phyloP scores from a whole-genome alignment of 2,888 invertebrate species.

The Oxyteleia sp. region DNA sequence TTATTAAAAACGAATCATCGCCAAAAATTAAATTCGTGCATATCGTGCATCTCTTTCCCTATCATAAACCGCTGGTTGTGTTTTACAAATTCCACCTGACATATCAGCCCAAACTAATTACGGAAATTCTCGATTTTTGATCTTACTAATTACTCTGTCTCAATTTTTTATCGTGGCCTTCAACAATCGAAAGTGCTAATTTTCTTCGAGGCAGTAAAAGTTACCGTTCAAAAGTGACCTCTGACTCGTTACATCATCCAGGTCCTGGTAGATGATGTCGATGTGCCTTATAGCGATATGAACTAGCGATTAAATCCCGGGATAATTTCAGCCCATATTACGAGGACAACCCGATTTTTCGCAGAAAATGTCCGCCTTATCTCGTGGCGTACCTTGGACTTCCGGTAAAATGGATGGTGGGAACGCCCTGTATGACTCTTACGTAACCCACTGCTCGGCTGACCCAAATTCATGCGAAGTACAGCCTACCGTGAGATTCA shows the following conservation, averaged over 20 bases:
- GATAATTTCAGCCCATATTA: conserved; percentile 18
- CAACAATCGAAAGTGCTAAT: too few relatives aligned
- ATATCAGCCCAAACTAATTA: too few relatives aligned
- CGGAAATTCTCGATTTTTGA: too few relatives aligned
- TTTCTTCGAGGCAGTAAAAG: too few relatives aligned
- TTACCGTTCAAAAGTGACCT: conserved; percentile 43
- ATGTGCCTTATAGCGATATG: too few relatives aligned
- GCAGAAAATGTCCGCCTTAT: conserved; percentile 21
- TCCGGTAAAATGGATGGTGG: conserved; percentile 82
- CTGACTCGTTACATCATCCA: conserved; percentile 51
- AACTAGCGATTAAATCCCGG: conserved; percentile 38
- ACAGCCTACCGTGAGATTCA: conserved; percentile 86
- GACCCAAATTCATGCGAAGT: conserved; percentile 85
- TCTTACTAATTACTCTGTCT: too few relatives aligned
- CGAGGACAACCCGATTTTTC: conserved; percentile 41
- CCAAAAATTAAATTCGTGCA: too few relatives aligned
- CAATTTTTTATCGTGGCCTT: too few relatives aligned
- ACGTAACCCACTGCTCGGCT: conserved; percentile 81
- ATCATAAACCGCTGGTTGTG: background rate
- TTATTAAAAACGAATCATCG: background rate
- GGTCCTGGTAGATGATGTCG: conserved; percentile 17
- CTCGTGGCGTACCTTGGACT: conserved; percentile 73
- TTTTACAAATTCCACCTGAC: too few relatives aligned
- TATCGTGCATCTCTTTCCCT: background rate
- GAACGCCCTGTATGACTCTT: conserved; percentile 81